Evolutionary conservation across 37 sponge, comb jelly and placozoan genomes (phyloP).

Genomic region (Beroe ovata): DNA sequence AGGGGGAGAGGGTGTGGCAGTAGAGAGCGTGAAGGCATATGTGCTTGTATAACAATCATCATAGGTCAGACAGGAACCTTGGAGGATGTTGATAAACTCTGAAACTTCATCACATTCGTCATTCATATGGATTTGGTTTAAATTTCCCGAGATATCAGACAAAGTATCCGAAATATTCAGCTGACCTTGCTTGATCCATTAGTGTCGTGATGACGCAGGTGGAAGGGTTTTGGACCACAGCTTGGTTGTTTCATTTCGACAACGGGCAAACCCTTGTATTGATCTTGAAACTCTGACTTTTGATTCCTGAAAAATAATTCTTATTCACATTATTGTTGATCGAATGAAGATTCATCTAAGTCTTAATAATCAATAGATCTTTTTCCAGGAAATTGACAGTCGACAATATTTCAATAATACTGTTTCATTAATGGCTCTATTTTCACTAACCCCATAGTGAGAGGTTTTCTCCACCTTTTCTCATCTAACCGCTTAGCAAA

Average conservation of each 20-base stretch:
- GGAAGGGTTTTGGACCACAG: slow-evolving; percentile 28
- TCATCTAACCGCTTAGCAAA: slow-evolving; percentile 58
- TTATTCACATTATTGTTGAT: too few species aligned
- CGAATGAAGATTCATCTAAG: too few species aligned
- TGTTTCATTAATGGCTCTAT: too few species aligned
- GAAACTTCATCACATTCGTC: too few species aligned
- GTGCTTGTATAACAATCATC: not conserved
- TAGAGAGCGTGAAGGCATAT: not conserved
- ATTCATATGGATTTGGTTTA: too few species aligned
- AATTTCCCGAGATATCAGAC: too few species aligned
- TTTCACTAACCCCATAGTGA: slow-evolving; percentile 52
- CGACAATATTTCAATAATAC: not conserved
- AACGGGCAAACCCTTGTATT: slow-evolving; percentile 39
- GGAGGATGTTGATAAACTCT: too few species aligned
- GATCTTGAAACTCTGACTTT: slow-evolving; percentile 30
- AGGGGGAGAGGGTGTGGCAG: not conserved
- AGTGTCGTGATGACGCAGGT: slow-evolving; percentile 35
- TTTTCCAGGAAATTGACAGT: too few species aligned
- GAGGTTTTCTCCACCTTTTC: slow-evolving; percentile 59
- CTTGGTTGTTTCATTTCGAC: slow-evolving; percentile 45
- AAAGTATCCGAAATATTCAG: too few species aligned
- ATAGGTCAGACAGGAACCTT: too few species aligned
- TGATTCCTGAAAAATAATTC: slow-evolving; percentile 17
- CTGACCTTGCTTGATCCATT: slow-evolving; percentile 64
- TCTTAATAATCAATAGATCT: too few species aligned